Conservation (phyloP, 1,140 invertebrate genomes). For the Bemisia tabaci region DNA sequence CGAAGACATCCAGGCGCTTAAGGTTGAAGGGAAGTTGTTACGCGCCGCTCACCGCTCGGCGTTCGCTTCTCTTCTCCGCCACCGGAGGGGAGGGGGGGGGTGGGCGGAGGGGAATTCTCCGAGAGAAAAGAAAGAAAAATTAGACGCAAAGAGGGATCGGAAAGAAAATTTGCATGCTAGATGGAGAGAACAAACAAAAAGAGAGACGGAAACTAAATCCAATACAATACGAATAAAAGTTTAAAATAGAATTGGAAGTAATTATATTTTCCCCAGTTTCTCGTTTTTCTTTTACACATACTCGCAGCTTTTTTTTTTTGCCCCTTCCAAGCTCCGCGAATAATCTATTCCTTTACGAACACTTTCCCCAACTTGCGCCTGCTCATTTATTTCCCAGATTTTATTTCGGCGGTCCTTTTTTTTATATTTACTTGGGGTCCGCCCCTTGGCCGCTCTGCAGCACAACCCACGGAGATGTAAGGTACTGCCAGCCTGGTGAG, state of each 20-base stretch:
- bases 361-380: too few species aligned
- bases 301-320: too few species aligned
- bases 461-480: too few species aligned
- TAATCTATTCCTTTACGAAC: too few species aligned
- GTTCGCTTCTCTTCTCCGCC: not conserved
- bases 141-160: not conserved
- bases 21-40: not conserved
- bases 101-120: not conserved
- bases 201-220: not conserved
- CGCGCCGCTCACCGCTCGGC: too few species aligned
- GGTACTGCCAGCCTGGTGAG: too few species aligned
- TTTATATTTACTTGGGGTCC: too few species aligned
- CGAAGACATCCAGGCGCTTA: not conserved
- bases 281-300: too few species aligned
- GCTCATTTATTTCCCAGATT: too few species aligned
- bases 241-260: not conserved
- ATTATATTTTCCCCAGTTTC: not conserved
- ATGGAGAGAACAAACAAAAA: not conserved
- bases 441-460: too few species aligned
- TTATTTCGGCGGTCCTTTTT: too few species aligned
- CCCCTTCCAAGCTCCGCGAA: too few species aligned
- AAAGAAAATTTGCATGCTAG: not conserved
- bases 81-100: not conserved
- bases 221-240: not conserved
- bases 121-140: not conserved